Evolutionary conservation across 2,113 vertebrate genomes (phyloP), one percentile per base, ranked within the genome.

Genomic region (Agelaius tricolor): DNA sequence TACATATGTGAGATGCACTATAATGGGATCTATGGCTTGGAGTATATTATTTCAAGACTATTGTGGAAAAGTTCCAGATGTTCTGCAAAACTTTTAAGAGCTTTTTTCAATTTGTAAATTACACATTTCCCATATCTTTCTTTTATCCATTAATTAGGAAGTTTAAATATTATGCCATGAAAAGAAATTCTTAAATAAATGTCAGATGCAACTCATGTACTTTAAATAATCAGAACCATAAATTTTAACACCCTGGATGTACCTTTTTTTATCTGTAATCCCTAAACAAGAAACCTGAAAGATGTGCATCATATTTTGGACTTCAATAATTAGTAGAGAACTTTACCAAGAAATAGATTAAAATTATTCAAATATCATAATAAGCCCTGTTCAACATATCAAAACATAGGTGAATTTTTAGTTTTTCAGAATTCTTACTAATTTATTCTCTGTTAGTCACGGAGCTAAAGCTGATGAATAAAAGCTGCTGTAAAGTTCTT

Each of bases 41-140:
- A 73, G 59, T 33, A 54, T 61, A 74, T 90, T 69, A 62, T 74
- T 92, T 88, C 59, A 92, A 88, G 67, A 90, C 44, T 79, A 74
- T 43, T 76, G 77, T 83, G 83, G 83, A 83, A 86, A 97, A 84
- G 55, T 90, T 96, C 90, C 94, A 97, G 94, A 94, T 94, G 81
- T 80, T 90, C 75, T 87, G 44, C 4, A 85, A 96, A 96, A 74
- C 23, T 67, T 96, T 93, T 87, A 95, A 94, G 74, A 96, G 63
- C 62, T 79, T 91, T 84, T 90, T 96, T 90, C 37, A 91, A 89
- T 97, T 91, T 90, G 35, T 63, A 94, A 90, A 84, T 94, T 68
- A 82, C 11, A 68, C 1, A 15, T 81, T 92, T 92, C 44, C 26
- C 9, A 73, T 86, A 18, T 75, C 58, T 66, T 79, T 9, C 26